Evolutionary conservation across 2,113 vertebrate genomes (phyloP).

Genomic region (Mugil cephalus): DNA sequence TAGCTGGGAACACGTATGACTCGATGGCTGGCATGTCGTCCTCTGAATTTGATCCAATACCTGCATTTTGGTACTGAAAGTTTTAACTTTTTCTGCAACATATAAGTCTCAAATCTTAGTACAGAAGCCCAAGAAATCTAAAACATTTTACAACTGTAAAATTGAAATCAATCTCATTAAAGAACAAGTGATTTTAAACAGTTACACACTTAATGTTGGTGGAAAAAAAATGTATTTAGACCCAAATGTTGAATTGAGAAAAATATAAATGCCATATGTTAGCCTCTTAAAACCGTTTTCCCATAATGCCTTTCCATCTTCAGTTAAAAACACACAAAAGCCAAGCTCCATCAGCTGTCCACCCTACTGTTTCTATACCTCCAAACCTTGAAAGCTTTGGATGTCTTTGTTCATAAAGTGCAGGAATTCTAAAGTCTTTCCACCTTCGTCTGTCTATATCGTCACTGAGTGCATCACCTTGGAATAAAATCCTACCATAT

Average conservation of each 20-base stretch:
- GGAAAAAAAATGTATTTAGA: background rate
- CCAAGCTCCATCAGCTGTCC: conserved; percentile 1
- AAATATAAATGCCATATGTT: background rate
- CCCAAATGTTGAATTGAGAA: background rate
- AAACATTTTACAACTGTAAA: no score
- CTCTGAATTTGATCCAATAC: background rate
- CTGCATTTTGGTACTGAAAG: no score
- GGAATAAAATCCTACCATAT: conserved; percentile 45
- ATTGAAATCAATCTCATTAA: no score
- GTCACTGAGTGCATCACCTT: conserved; percentile 37
- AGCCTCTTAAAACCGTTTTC: conserved; percentile 5
- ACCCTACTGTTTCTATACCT: conserved; percentile 12
- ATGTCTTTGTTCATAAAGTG: conserved; percentile 79
- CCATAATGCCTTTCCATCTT: no score
- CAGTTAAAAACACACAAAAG: background rate
- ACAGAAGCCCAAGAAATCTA: no score
- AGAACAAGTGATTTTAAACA: no score
- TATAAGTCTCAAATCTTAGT: no score
- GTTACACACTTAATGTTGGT: no score
- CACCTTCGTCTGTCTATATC: conserved; percentile 27
- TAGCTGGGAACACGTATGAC: background rate
- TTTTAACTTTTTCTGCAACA: no score
- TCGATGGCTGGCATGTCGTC: background rate
- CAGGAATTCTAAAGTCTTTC: conserved; percentile 72
- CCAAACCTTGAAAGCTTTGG: conserved; percentile 46